Evolutionary conservation across 1,140 invertebrate species (phyloP).

Genomic region (Diuraphis noxia): DNA sequence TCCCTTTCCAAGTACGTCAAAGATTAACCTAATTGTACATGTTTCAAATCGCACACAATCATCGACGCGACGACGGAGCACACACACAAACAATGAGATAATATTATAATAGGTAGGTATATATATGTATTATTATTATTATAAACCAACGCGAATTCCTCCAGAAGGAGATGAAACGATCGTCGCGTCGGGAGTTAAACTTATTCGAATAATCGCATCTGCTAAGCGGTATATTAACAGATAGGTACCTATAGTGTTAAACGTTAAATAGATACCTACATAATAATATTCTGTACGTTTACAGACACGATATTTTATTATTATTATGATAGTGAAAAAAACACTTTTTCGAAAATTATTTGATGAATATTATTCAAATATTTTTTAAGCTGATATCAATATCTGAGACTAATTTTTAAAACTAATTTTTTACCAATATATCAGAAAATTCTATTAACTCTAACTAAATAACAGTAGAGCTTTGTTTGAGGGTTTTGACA

Average conservation of each 20-base stretch:
- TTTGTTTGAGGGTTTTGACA: background rate
- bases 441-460: background rate
- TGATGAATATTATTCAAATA: no score
- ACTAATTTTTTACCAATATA: no score
- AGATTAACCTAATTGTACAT: background rate
- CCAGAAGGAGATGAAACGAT: background rate
- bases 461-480: background rate
- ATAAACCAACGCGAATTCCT: background rate
- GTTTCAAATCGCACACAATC: background rate
- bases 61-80: background rate
- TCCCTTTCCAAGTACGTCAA: background rate
- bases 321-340: no score
- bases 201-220: background rate
- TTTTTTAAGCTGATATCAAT: no score
- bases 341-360: no score
- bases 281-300: no score
- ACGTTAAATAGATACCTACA: no score
- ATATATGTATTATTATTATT: background rate
- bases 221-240: background rate
- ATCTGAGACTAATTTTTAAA: no score
- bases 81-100: background rate
- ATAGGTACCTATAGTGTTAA: background rate
- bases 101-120: background rate
- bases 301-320: no score
- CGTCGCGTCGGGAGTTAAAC: background rate